Evolutionary conservation across 2,797 vertebrate genomes (phyloP), one percentile per base, ranked within the genome.

Genomic region (Prunella strophiata): DNA sequence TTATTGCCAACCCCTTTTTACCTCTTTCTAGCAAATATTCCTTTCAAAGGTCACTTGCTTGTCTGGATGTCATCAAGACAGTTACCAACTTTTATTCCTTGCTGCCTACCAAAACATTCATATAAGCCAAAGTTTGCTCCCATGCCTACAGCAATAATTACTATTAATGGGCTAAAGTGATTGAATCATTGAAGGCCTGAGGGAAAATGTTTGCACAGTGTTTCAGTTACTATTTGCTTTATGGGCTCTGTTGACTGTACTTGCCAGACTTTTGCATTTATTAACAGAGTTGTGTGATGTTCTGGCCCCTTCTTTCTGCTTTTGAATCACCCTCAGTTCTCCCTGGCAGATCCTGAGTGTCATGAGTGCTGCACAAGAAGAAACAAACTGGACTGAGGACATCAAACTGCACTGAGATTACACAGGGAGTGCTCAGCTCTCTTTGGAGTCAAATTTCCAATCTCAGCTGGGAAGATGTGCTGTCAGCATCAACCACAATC

Each of bases 211-310:
- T 91, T 93, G 65, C 81, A n/a, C 45, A 77, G 11, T 42, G 42
- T 93, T 93, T 92, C 78, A 20, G 72, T 66, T 81, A 40, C 72
- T 89, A 9, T 89, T 95, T 96, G 54, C 58, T 92, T 36, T 68
- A 75, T 66, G 45, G 45, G n/a, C 29, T 67, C 74, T 92, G 54
- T 50, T 92, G 43, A 13, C 43, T 78, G 34, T n/a, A 48, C 81
- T 85, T 92, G 57, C 47, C 75, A 92, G 38, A 36, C 7, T 74
- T 79, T 34, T 85, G 61, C 82, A 83, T 89, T 83, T 88, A 65
- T 65, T 87, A 65, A 52, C 65, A 45, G 54, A 83, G 23, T 27
- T 83, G 16, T 88, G 36, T 81, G 66, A 84, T 42, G 54, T 70
- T 36, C 79, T 92, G 77, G 34, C 23, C 62, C 57, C 61, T 91